Evolutionary conservation across 2,797 vertebrate genomes (phyloP), one percentile per base, ranked within the genome.

Genomic region (Lerista edwardsae): DNA sequence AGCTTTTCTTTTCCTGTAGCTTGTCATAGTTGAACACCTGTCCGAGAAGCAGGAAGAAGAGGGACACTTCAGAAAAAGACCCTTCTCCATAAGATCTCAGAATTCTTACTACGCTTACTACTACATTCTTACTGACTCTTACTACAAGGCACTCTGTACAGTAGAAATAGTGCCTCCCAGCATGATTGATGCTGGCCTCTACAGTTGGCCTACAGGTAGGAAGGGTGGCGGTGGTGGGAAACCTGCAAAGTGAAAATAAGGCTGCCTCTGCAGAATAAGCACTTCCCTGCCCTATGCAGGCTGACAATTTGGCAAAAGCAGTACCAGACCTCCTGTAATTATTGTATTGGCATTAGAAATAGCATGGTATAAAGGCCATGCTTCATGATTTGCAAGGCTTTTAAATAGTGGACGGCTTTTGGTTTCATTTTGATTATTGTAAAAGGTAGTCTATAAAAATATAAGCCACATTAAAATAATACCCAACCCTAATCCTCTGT

Each of bases 21-120:
- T 97, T 97, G 36, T 97, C 95, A 0, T 91, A 97, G 90, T 95
- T 96, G 93, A 98, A 99, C 80, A 99, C 97, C 98, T 99, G 92
- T 6, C 25, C 7, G 73, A 51, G 72, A 73, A 74, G 73, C 41
- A 21, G 36, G 77, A 59, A 9, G 51, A 81, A 29, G 29, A 15
- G 8, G 10, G 27, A 86, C 75, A 86, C 17, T 59, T 64, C 27
- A 55, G 62, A 44, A 83, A 23, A 19, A 21, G 44, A 69, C 55
- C 25, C 29, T 25, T 34, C 4, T 62, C 25, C 17, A 34, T 47
- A 15, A 11, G 34, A 1, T 21, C 29, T 23, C 72, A 68, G 19
- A 27, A 36, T 59, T 36, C 4, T 31, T 23, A 25, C 23, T 23
- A 25, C 10, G 3, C 6, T 62, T 61, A 15, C 62, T n/a, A 75